Conservation (phyloP, 2,888 invertebrate species). For the Blastobasis adustella region DNA sequence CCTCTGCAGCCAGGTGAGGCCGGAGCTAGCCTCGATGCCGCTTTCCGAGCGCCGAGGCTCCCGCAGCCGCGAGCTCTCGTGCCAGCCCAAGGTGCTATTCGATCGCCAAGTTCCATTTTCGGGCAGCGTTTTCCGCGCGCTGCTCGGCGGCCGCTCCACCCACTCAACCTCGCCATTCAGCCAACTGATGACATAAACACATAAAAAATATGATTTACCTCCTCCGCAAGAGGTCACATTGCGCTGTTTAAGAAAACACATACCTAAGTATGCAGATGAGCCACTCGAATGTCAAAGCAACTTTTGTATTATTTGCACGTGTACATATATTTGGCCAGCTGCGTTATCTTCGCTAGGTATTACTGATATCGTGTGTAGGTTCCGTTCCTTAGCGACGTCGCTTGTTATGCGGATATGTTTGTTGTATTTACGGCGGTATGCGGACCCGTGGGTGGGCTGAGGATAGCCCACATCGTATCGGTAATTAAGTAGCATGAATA, state of each 20-base stretch:
- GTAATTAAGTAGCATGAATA: conserved; percentile 30
- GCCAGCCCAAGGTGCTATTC: conserved; percentile 57
- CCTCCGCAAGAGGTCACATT: background rate
- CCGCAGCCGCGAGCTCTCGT: conserved; percentile 43
- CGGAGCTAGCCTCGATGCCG: conserved; percentile 54
- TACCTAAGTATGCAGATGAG: no score
- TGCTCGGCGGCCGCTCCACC: conserved; percentile 50
- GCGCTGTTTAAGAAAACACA: no score
- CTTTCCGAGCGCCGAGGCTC: conserved; percentile 62
- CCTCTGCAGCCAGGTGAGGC: conserved; percentile 86
- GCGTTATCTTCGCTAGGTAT: conserved; percentile 28
- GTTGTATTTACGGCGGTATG: background rate
- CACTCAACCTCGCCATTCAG: conserved; percentile 61
- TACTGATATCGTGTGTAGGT: conserved; percentile 35
- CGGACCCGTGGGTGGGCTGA: conserved; percentile 19
- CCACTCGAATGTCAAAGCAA: background rate
- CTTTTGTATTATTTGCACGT: conserved; percentile 8
- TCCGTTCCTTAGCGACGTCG: conserved; percentile 27
- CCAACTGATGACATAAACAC: conserved; percentile 44
- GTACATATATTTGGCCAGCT: conserved; percentile 19
- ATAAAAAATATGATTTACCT: conserved; percentile 5
- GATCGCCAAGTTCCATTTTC: conserved; percentile 62
- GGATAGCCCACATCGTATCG: conserved; percentile 21
- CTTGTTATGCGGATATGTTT: background rate
- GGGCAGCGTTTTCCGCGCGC: conserved; percentile 40